Evolutionary conservation across 2,888 invertebrate species (phyloP).

Genomic region (Quadroppia sp.): DNA sequence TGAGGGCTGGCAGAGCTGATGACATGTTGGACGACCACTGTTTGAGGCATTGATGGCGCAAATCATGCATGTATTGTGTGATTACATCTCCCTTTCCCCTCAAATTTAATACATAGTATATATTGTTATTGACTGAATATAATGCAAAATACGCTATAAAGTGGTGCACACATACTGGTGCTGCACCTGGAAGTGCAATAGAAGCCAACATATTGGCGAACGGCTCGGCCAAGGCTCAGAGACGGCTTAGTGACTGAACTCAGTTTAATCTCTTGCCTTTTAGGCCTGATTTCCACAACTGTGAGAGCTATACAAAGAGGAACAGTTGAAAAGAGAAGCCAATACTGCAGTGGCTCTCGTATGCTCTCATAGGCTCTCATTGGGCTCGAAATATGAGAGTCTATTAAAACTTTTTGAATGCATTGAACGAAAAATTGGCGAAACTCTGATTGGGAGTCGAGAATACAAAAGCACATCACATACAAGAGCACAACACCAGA

Average conservation of each 20-base stretch:
- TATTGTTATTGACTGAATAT: conserved; percentile 33
- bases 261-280: conserved; percentile 38
- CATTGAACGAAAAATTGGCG: conserved; percentile 33
- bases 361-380: neutral
- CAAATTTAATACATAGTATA: conserved; percentile 2
- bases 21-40: conserved; percentile 12
- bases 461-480: conserved; percentile 31
- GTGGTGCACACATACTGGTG: conserved; percentile 5
- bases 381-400: conserved; percentile 37
- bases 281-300: conserved; percentile 38
- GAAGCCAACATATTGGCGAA: conserved; percentile 34
- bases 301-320: conserved; percentile 38
- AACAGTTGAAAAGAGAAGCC: conserved; percentile 38
- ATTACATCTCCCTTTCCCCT: conserved; percentile 22
- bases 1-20: conserved; percentile 1
- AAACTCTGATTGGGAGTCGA: conserved; percentile 38
- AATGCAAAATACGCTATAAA: conserved; percentile 12
- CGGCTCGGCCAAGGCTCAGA: conserved; percentile 24
- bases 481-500: conserved; percentile 33
- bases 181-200: conserved; percentile 31
- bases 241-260: conserved; percentile 38
- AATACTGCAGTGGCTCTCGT: conserved; percentile 8
- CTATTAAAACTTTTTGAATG: conserved; percentile 37
- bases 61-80: conserved; percentile 28
- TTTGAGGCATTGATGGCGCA: neutral